Percentiles rank a stretch among this genome's conserved stretches.
Conservation (phyloP, 2,113 vertebrate genomes). For the Cephalopholis sonnerati region DNA sequence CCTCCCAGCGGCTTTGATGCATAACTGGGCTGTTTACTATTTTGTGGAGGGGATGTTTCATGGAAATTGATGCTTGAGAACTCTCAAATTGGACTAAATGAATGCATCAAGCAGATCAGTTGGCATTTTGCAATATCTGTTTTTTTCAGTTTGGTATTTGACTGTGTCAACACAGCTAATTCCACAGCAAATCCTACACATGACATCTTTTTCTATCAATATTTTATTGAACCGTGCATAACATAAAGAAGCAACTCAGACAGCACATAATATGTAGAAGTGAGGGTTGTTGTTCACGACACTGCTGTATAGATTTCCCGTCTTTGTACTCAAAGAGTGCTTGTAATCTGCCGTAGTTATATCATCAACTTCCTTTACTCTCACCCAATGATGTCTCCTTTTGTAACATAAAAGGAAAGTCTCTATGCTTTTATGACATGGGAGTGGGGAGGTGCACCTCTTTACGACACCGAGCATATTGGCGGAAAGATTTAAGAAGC, state of each 20-base stretch:
- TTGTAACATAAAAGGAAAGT: constrained; percentile 64
- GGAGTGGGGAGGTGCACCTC: constrained; percentile 48
- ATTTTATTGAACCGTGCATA: background rate
- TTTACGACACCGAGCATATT: constrained; percentile 64
- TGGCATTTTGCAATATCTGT: background rate
- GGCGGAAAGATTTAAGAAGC: constrained; percentile 72
- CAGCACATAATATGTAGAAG: background rate
- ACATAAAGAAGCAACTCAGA: constrained; percentile 17
- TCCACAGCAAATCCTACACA: background rate
- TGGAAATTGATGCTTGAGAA: constrained; percentile 31
- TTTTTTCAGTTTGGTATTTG: background rate
- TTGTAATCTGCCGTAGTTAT: constrained; percentile 8
- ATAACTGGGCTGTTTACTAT: constrained; percentile 39
- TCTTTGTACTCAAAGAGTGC: background rate
- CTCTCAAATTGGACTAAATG: constrained; percentile 25
- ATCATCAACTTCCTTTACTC: constrained; percentile 26
- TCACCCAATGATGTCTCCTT: constrained; percentile 53
- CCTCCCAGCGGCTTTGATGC: constrained; percentile 25
- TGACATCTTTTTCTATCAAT: constrained; percentile 6
- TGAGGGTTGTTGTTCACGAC: background rate
- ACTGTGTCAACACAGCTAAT: constrained; percentile 7
- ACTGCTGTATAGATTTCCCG: constrained; percentile 10
- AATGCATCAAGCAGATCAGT: constrained; percentile 16
- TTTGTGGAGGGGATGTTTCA: constrained; percentile 17
- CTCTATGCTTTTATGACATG: constrained; percentile 56